Evolutionary conservation across 2,113 vertebrate species (phyloP).

Genomic region (Pterophyllum scalare): DNA sequence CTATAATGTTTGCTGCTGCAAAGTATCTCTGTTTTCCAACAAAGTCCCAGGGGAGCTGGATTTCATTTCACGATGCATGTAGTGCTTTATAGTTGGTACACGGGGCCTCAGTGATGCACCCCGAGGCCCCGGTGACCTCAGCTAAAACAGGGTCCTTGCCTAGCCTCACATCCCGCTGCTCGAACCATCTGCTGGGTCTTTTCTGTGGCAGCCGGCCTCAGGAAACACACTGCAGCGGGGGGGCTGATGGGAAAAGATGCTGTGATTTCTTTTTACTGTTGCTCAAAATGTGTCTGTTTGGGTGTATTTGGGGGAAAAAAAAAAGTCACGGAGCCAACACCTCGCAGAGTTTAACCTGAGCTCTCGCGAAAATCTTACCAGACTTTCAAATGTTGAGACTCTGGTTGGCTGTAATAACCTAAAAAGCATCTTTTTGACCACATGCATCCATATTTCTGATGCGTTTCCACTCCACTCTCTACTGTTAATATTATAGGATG

Average conservation of each 20-base stretch:
- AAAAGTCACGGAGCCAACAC: neutral
- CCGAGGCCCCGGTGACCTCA: neutral
- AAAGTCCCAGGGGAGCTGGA: neutral
- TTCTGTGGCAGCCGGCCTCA: constrained; percentile 5
- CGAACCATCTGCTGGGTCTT: constrained; percentile 30
- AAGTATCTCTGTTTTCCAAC: neutral
- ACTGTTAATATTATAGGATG: neutral
- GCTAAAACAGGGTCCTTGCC: neutral
- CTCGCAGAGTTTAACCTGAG: neutral
- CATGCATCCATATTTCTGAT: neutral
- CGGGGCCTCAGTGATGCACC: neutral
- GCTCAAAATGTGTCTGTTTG: neutral
- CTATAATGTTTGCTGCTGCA: neutral
- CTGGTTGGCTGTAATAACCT: neutral
- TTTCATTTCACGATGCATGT: neutral
- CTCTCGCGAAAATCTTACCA: no score
- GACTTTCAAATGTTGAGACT: neutral
- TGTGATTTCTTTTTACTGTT: neutral
- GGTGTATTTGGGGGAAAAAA: neutral
- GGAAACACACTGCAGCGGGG: constrained; percentile 25
- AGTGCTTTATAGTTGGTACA: neutral
- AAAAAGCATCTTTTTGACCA: neutral
- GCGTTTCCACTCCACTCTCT: no score
- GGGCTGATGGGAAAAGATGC: constrained; percentile 10
- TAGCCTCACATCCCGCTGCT: neutral